Percentiles rank a stretch among this genome's conserved stretches.
Conservation (phyloP, 2,797 vertebrate genomes). For the Mormyrops attenuatus region DNA sequence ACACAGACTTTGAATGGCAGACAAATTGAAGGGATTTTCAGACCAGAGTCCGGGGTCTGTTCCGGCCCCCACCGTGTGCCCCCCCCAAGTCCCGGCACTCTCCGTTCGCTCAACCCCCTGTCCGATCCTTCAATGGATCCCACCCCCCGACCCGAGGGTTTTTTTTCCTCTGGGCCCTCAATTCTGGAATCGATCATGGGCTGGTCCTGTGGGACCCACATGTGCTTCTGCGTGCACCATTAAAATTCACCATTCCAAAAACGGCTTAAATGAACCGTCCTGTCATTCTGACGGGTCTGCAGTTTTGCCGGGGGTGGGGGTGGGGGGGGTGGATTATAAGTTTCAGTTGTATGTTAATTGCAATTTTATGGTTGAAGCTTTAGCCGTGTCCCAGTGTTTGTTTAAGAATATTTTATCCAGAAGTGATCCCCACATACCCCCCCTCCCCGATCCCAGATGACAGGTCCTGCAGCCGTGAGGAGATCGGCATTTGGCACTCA, state of each 20-base stretch:
- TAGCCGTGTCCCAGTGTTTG: constrained; percentile 34
- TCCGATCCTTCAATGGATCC: background rate
- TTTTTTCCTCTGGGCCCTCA: background rate
- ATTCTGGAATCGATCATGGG: background rate
- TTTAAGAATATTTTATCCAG: constrained; percentile 45
- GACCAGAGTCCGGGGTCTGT: background rate
- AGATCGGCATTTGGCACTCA: constrained; percentile 43
- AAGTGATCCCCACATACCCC: background rate
- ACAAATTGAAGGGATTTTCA: background rate
- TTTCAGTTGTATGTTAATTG: background rate
- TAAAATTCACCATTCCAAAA: background rate
- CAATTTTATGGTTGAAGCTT: constrained; percentile 1
- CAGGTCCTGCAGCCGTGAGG: constrained; percentile 40
- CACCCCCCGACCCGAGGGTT: background rate
- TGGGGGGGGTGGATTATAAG: background rate
- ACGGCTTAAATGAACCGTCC: background rate
- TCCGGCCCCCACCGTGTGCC: background rate
- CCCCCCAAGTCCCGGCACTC: background rate
- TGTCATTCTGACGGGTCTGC: background rate
- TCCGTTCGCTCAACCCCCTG: background rate
- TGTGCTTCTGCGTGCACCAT: background rate
- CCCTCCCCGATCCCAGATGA: constrained; percentile 14
- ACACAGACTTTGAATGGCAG: background rate
- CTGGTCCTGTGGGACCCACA: background rate
- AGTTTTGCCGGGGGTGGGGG: background rate